Base-by-base conservation (phyloP, 2,888 invertebrate species). In the Drosophila nr. fundita region DNA sequence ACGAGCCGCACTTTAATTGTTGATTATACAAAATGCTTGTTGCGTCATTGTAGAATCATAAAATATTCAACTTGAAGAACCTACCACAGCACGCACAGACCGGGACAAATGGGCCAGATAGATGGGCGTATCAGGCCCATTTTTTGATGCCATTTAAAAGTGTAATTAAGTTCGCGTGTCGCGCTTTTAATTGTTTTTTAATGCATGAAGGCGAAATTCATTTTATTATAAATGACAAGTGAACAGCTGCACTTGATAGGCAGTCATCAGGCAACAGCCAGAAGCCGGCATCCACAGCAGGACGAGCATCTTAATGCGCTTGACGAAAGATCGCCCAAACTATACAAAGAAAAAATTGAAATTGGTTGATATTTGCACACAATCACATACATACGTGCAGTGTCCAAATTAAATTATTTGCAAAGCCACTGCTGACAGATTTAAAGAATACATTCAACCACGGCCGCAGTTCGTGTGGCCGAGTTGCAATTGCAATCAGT, bases 151-250 rank as follows among this genome's bases (percentile, higher is more conserved):
- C 79, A 79, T 79, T 89, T 86, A 82, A 87, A 89, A 89, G 83
- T 87, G 87, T 90, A 90, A 91, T 91, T 89, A 90, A 90, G 82
- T 78, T 87, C 83, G 83, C 90, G 82, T 91, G 85, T 83, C 79
- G 87, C 83, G 82, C 78, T 87, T 76, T 87, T 89, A 91, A 91
- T 91, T 90, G 86, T 87, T 90, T 91, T 90, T 91, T 88, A 91
- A 89, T 89, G 88, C 86, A 89, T 90, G 76, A 82, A 82, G 76
- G 76, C 76, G 70, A 71, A 83, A 82, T 79, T 81, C 65, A 81
- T 80, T 83, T 78, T 58, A 57, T 65, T 54, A 60, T 53, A 58
- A 36, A 63, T 64, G 40, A 55, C 36, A 52, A 49, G 38, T 29
- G 24, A 48, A 55, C 63, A 62, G 62, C 45, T 64, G 64, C 57